These are phyloP conservation scores for Cairina moschata DNA, from an alignment of 2,113 vertebrate species.

Conservation along the genomic window DNA sequence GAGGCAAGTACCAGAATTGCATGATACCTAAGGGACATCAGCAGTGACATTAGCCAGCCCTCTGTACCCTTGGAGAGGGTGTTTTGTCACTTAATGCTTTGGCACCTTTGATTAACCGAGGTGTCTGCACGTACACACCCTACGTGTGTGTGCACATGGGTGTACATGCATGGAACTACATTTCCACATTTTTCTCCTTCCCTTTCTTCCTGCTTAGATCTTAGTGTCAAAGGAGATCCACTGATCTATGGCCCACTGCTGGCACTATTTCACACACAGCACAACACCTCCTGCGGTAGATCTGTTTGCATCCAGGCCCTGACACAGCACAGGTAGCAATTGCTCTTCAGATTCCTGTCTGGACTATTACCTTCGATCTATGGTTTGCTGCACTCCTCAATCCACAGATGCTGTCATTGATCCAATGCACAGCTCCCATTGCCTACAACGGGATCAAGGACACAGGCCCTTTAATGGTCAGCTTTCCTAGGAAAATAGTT, in stretches of 20 bases:
- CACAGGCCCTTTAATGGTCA: neutral
- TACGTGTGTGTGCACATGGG: fast-evolving
- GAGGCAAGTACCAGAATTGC: neutral
- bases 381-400: neutral
- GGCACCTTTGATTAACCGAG: neutral
- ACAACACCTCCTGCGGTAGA: neutral
- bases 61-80: neutral
- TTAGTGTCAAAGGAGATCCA: neutral
- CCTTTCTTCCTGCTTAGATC: neutral
- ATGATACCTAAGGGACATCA: neutral
- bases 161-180: neutral
- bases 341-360: neutral
- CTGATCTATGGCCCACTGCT: neutral
- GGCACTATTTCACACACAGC: neutral
- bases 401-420: neutral
- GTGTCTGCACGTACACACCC: neutral
- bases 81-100: neutral
- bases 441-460: neutral
- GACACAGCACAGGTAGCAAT: neutral
- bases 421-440: fast-evolving
- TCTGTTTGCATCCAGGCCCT: neutral
- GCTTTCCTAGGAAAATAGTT: neutral
- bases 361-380: neutral
- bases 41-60: neutral
- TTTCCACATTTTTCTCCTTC: neutral